Evolutionary conservation across 2,888 invertebrate species (phyloP).

Genomic region (Cephalotes varians): DNA sequence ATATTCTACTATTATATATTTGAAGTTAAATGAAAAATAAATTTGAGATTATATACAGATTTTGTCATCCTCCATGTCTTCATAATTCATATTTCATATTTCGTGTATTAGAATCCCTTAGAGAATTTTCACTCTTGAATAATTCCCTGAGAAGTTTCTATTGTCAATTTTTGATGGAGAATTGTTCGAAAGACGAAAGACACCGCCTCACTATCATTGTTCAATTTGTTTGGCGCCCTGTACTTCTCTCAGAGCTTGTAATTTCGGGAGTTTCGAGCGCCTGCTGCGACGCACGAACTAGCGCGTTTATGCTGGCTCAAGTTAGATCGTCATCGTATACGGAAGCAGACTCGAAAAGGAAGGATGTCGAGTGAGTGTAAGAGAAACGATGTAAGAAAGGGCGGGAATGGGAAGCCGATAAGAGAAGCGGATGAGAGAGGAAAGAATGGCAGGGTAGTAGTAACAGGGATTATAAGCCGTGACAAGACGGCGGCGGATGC

Average conservation of each 20-base stretch:
- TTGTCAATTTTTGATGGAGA: slow-evolving; percentile 22
- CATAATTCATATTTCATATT: not conserved
- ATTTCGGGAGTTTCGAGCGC: slow-evolving; percentile 42
- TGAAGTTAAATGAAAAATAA: not conserved
- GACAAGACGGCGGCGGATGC: slow-evolving; percentile 69
- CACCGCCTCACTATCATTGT: not conserved
- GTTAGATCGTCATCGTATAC: slow-evolving; percentile 26
- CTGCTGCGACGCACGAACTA: slow-evolving; percentile 34
- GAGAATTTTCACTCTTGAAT: not conserved
- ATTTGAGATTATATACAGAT: not conserved
- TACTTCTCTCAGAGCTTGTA: slow-evolving; percentile 26
- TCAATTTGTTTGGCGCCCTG: slow-evolving; percentile 32
- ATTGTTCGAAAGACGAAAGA: not conserved
- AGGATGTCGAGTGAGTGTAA: not conserved
- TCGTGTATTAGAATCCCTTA: not conserved
- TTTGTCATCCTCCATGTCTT: not conserved
- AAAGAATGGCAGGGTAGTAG: slow-evolving; percentile 18
- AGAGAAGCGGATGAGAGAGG: not conserved
- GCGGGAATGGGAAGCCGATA: not conserved
- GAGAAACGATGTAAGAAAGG: slow-evolving; percentile 17
- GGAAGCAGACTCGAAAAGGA: not conserved
- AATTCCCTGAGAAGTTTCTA: not conserved
- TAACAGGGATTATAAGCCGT: slow-evolving; percentile 42
- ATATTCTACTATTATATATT: not conserved
- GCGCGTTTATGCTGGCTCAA: slow-evolving; percentile 26